Evolutionary conservation across 2,113 vertebrate genomes (phyloP).

Genomic region (Genyomyrus donnyi): DNA sequence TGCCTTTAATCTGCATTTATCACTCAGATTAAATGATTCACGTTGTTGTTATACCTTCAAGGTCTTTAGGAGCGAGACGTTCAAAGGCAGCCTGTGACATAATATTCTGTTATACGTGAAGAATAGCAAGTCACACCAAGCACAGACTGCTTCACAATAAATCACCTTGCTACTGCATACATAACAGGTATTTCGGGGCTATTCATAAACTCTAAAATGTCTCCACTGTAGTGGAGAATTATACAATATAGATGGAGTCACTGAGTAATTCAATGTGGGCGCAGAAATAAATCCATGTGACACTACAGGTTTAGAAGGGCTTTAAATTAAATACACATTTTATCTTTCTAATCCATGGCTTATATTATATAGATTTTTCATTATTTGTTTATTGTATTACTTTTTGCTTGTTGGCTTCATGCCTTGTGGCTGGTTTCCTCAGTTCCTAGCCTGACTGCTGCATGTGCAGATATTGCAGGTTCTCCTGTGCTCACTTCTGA

Average conservation of each 20-base stretch:
- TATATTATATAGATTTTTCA: background rate
- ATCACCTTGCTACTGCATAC: conserved; percentile 42
- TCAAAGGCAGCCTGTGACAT: conserved; percentile 33
- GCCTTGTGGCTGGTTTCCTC: background rate
- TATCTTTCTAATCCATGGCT: background rate
- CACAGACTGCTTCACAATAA: conserved; percentile 21
- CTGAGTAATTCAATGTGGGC: background rate
- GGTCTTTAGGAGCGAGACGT: conserved; percentile 44
- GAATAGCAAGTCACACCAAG: conserved; percentile 11
- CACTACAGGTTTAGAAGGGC: background rate
- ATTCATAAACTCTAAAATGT: conserved; percentile 24
- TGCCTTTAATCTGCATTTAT: conserved; percentile 34
- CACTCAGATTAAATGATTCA: conserved; percentile 47
- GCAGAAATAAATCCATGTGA: background rate
- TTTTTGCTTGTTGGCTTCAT: background rate
- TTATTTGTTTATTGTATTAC: background rate
- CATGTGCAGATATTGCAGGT: background rate
- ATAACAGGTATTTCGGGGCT: conserved; percentile 13
- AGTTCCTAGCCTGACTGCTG: background rate
- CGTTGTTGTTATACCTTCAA: conserved; percentile 55
- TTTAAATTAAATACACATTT: background rate
- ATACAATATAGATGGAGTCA: background rate
- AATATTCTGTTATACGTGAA: conserved; percentile 9
- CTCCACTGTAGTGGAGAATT: conserved; percentile 10
- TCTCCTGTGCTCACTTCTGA: background rate